phyloP scores from a whole-genome alignment of 37 sponge, comb jelly and placozoan species.

The Bolinopsis microptera region DNA sequence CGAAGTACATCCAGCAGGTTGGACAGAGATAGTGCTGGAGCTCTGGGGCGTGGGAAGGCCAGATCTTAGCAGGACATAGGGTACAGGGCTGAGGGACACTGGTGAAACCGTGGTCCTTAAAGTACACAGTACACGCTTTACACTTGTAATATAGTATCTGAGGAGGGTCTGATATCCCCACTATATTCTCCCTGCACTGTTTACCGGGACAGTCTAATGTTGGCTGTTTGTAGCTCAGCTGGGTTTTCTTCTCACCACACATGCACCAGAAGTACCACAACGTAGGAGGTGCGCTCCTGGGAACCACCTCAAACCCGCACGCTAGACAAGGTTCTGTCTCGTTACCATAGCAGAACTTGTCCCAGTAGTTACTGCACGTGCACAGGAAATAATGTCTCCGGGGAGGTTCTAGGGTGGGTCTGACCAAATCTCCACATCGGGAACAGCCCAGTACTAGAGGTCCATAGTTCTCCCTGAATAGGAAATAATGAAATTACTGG shows the following conservation, averaged over 20 bases:
- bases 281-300: neutral
- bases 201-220: neutral
- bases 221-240: neutral
- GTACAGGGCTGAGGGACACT: constrained; percentile 23
- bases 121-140: constrained; percentile 15
- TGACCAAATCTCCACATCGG: neutral
- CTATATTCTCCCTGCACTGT: neutral
- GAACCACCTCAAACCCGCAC: constrained; percentile 4
- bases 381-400: neutral
- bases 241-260: neutral
- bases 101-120: neutral
- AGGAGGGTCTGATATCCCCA: neutral
- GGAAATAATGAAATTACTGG: too few species aligned
- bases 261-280: constrained; percentile 19
- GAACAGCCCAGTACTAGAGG: constrained; percentile 16
- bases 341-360: constrained; percentile 26
- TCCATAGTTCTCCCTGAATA: neutral
- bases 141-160: neutral
- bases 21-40: constrained; percentile 45
- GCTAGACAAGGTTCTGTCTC: neutral
- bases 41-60: constrained; percentile 1
- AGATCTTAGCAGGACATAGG: neutral
- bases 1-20: constrained; percentile 8
- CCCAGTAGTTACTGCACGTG: neutral
- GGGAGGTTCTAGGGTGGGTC: constrained; percentile 31